Conservation (phyloP, 1,140 invertebrate genomes). For the Ostrea denselamellosa region DNA sequence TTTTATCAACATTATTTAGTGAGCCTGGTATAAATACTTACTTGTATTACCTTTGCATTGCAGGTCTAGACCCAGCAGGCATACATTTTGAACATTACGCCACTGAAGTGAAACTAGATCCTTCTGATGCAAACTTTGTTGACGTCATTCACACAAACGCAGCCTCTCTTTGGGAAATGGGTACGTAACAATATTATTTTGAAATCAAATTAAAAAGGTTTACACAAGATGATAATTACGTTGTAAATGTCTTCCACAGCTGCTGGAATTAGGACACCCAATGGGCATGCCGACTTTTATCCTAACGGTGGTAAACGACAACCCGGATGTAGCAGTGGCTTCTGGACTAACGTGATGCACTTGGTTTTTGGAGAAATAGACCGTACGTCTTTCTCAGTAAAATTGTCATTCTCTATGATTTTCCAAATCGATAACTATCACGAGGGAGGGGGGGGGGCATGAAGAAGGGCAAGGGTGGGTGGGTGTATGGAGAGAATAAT, state of each 20-base stretch:
- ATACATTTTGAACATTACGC: constrained; percentile 83
- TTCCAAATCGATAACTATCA: not conserved
- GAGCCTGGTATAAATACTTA: too few species aligned
- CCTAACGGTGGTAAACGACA: constrained; percentile 76
- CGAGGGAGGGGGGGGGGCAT: too few species aligned
- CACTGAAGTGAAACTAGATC: constrained; percentile 77
- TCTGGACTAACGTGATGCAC: constrained; percentile 47
- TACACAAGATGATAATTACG: too few species aligned
- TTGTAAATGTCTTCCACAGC: not conserved
- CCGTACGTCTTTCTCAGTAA: not conserved
- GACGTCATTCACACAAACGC: constrained; percentile 98
- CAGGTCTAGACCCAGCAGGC: constrained; percentile 86
- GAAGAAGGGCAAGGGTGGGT: too few species aligned
- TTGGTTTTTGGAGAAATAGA: constrained; percentile 40
- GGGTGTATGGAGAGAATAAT: too few species aligned
- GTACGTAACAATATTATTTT: not conserved
- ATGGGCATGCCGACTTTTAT: constrained; percentile 91
- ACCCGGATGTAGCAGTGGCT: constrained; percentile 71
- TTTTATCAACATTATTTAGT: too few species aligned
- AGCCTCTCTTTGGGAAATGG: constrained; percentile 82
- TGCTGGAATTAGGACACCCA: constrained; percentile 61
- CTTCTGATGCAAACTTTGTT: constrained; percentile 91
- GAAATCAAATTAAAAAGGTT: too few species aligned
- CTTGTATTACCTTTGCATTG: not conserved
- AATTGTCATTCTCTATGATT: not conserved